These are phyloP conservation scores for Miichthys miiuy DNA, from an alignment of 2,797 vertebrate species.

Conservation along the genomic window DNA sequence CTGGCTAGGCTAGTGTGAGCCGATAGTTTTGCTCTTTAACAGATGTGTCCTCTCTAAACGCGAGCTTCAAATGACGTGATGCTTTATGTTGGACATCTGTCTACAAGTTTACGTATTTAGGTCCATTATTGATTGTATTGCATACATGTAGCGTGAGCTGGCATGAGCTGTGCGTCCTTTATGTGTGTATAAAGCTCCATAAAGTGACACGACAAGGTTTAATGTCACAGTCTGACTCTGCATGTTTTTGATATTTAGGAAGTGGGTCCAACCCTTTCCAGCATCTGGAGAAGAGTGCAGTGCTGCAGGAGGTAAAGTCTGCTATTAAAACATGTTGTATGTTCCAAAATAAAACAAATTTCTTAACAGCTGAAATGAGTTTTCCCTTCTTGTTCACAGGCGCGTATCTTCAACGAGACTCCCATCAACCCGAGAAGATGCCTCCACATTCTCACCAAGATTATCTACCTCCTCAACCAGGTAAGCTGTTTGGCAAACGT, in stretches of 20 bases:
- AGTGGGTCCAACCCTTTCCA: conserved; percentile 98
- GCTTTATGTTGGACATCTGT: too few species aligned
- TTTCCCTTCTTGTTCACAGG: conserved; percentile 78
- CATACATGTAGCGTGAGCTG: neutral
- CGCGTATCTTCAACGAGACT: conserved; percentile 97
- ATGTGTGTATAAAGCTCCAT: neutral
- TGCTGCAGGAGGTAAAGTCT: conserved; percentile 93
- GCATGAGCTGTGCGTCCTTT: neutral
- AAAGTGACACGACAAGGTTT: neutral
- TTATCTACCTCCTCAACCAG: conserved; percentile 98
- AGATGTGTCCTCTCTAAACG: neutral
- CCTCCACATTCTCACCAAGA: conserved; percentile 98
- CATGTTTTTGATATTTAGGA: conserved; percentile 81
- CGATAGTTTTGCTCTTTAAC: neutral
- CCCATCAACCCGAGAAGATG: conserved; percentile 98
- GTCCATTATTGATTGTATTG: neutral
- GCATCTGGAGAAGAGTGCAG: conserved; percentile 97
- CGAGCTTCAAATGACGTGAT: neutral
- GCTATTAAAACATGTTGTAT: too few species aligned
- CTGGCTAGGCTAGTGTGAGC: conserved; percentile 1
- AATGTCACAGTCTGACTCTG: neutral
- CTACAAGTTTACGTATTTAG: neutral
- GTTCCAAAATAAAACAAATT: neutral
- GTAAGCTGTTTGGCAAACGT: conserved; percentile 64
- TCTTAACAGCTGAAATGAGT: fast-evolving